These are phyloP conservation scores for Psophia crepitans DNA, from an alignment of 2,113 vertebrate genomes.

Conservation along the genomic window DNA sequence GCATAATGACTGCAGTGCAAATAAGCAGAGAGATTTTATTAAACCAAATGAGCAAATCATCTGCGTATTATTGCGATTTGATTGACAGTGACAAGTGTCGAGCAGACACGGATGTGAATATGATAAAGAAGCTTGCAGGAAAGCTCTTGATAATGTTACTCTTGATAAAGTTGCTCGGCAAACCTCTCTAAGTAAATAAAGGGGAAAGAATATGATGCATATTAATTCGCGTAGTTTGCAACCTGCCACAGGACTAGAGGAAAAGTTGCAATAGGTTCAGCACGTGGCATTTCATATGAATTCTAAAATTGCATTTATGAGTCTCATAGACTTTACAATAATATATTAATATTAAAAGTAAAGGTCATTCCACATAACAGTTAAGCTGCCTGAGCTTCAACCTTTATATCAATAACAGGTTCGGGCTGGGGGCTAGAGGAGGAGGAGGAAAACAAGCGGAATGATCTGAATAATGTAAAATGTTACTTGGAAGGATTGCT, in stretches of 20 bases:
- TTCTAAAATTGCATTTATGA: slow-evolving; percentile 90
- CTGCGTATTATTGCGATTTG: slow-evolving; percentile 96
- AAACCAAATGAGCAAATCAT: slow-evolving; percentile 99
- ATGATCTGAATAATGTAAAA: slow-evolving; percentile 62
- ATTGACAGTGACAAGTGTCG: slow-evolving; percentile 99
- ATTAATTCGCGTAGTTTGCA: slow-evolving; percentile 88
- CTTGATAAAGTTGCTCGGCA: slow-evolving; percentile 93
- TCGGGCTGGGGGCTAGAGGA: background rate
- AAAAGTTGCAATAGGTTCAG: slow-evolving; percentile 75
- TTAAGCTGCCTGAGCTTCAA: slow-evolving; percentile 95
- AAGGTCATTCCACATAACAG: slow-evolving; percentile 91
- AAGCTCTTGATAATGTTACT: slow-evolving; percentile 98
- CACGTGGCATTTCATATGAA: slow-evolving; percentile 89
- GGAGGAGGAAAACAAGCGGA: slow-evolving; percentile 72
- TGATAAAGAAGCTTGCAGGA: slow-evolving; percentile 90
- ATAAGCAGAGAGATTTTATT: slow-evolving; percentile 99
- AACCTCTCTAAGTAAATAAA: slow-evolving; percentile 89
- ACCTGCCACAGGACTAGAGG: slow-evolving; percentile 51
- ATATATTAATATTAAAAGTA: slow-evolving; percentile 98
- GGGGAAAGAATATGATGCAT: slow-evolving; percentile 80
- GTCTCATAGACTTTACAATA: slow-evolving; percentile 88
- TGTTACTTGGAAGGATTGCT: background rate
- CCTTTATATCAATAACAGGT: slow-evolving; percentile 88
- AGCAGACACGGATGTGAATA: slow-evolving; percentile 85
- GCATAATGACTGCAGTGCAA: slow-evolving; percentile 97